phyloP scores from a whole-genome alignment of 2,888 invertebrate species.

The Trachelus tabidus region DNA sequence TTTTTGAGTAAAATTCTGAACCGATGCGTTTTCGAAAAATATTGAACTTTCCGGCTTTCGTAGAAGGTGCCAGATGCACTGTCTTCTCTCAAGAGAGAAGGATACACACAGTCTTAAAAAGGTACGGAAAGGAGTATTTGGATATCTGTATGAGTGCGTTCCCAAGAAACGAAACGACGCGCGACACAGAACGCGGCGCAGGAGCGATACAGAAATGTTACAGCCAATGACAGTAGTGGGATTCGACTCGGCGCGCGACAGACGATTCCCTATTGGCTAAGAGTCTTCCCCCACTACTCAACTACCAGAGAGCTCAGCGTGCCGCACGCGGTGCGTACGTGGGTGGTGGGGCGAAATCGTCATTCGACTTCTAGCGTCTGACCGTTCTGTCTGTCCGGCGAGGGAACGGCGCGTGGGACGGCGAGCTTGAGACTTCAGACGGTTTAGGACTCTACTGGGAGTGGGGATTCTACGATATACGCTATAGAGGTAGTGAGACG shows the following conservation, averaged over 20 bases:
- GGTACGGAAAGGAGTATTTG: background rate
- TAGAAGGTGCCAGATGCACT: background rate
- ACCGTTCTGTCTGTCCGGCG: slow-evolving; percentile 13
- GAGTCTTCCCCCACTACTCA: slow-evolving; percentile 34
- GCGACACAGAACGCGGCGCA: background rate
- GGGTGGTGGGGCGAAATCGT: slow-evolving; percentile 36
- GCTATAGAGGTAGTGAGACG: slow-evolving; percentile 14
- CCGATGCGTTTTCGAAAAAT: background rate
- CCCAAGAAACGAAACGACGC: background rate
- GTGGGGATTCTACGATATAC: slow-evolving; percentile 17
- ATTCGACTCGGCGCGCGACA: slow-evolving; percentile 63
- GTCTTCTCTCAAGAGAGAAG: background rate
- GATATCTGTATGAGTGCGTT: background rate
- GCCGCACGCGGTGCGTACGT: slow-evolving; percentile 47
- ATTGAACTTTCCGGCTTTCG: background rate
- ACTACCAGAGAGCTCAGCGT: slow-evolving; percentile 41
- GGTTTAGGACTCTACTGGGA: slow-evolving; percentile 31
- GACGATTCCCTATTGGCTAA: slow-evolving; percentile 48
- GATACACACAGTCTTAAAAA: background rate
- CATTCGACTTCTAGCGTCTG: slow-evolving; percentile 34
- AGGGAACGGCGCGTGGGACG: slow-evolving; percentile 31
- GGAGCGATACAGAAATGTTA: slow-evolving; percentile 17
- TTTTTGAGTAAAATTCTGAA: background rate
- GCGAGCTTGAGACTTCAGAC: slow-evolving; percentile 35
- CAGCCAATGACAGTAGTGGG: slow-evolving; percentile 50